Evolutionary conservation across 2,888 invertebrate genomes (phyloP), one percentile per base, ranked within the genome.

Genomic region (Dastarcus helophoroides): DNA sequence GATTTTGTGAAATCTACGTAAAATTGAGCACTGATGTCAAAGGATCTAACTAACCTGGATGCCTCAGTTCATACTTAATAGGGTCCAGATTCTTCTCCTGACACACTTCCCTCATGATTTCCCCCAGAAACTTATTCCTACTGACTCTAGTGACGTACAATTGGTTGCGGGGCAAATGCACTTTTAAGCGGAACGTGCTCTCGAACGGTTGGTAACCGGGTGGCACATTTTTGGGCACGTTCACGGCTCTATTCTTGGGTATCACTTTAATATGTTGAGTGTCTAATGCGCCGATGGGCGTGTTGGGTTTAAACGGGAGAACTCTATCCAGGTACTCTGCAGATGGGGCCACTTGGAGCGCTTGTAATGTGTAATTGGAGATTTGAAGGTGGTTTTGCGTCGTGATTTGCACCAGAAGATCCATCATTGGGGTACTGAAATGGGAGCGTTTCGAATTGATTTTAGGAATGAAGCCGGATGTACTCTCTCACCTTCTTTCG

Each of bases 151-250:
- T 69, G 7, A 86, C 84, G 59, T 76, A 80, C 33, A 85, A 67
- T 61, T 86, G 85, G 54, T 80, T 80, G 44, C 78, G 70, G 16
- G 85, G 86, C 44, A 86, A 64, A 53, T 82, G 76, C 17, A 86
- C 80, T 57, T 61, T 60, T 41, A 71, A 52, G 49, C 71, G 58
- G 51, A 71, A 71, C 22, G 71, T 71, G 39, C 68, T 67, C 61
- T 76, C 75, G 50, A 76, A 76, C 4, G 73, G 74, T 48, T 71
- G 71, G 47, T 67, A 56, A 10, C 57, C 58, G 2, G 45, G 42
- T 9, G 48, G 37, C 21, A 35, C 37, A 32, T 38, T 43, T 36
- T 47, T 47, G 4, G 44, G 35, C 17, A 37, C 37, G 5, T 47
- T 37, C 15, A 45, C 27, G 26, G 41, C 43, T 32, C 46, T 48